Conservation (phyloP, 2,113 vertebrate genomes). For the Caloenas nicobarica region DNA sequence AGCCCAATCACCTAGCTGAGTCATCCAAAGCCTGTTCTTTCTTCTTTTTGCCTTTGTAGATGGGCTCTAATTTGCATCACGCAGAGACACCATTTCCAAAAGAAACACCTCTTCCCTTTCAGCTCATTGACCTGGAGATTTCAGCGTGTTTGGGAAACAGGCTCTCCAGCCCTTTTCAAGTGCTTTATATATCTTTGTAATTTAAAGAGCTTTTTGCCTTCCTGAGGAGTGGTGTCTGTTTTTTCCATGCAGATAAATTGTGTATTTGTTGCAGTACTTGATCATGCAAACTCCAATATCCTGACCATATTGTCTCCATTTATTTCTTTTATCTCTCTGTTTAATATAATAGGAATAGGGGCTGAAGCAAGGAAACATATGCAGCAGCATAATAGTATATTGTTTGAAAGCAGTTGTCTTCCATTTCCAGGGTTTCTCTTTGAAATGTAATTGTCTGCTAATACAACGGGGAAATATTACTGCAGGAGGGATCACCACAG, state of each 20-base stretch:
- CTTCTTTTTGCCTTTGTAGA: background rate
- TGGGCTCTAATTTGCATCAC: background rate
- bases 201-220: constrained; percentile 10
- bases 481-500: background rate
- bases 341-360: background rate
- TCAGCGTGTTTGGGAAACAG: background rate
- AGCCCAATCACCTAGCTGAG: background rate
- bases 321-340: constrained; percentile 46
- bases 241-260: background rate
- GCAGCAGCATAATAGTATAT: background rate
- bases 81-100: background rate
- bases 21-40: constrained; percentile 11
- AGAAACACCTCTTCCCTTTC: constrained; percentile 15
- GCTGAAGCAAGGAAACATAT: constrained; percentile 12
- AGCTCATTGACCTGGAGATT: background rate
- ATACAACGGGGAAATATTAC: background rate
- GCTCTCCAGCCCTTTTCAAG: background rate
- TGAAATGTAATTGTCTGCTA: constrained; percentile 43
- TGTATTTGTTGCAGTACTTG: background rate
- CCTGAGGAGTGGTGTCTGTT: background rate
- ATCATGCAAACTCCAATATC: background rate
- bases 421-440: constrained; percentile 31
- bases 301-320: constrained; percentile 22
- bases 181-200: background rate
- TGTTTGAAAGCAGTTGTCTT: constrained; percentile 26